These are phyloP conservation scores for Pseudomyrmex gracilis DNA, from an alignment of 1,140 invertebrate species.

Conservation along the genomic window DNA sequence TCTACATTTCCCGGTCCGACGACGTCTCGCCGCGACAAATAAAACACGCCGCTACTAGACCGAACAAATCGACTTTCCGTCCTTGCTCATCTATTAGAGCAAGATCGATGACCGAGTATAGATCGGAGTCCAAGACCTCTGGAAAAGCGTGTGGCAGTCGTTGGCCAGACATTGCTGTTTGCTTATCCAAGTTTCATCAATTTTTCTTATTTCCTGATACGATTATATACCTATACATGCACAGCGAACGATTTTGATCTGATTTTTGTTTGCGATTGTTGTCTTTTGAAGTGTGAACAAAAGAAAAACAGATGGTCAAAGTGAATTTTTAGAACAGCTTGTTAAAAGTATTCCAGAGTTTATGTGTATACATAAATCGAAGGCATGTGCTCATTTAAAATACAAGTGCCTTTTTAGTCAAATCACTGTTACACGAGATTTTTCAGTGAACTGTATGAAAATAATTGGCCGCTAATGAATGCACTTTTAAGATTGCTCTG, in stretches of 20 bases:
- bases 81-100: constrained; percentile 53
- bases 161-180: constrained; percentile 18
- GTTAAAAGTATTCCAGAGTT: neutral
- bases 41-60: constrained; percentile 59
- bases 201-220: neutral
- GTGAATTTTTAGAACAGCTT: no score
- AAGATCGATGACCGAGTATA: constrained; percentile 56
- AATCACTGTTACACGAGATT: constrained; percentile 34
- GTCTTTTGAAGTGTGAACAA: neutral
- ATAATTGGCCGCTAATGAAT: constrained; percentile 82
- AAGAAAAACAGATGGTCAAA: neutral
- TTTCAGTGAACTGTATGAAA: constrained; percentile 77
- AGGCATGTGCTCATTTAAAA: neutral
- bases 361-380: neutral
- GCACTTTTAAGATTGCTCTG: constrained; percentile 54
- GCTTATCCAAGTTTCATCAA: constrained; percentile 17
- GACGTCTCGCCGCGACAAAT: constrained; percentile 69
- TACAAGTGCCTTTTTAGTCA: constrained; percentile 12
- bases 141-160: constrained; percentile 21
- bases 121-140: constrained; percentile 28
- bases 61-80: constrained; percentile 65
- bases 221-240: no score
- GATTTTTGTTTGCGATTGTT: neutral
- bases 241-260: neutral
- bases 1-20: constrained; percentile 69